Percentiles rank a stretch among this genome's conserved stretches.
Evolutionary conservation across 2,113 vertebrate species (phyloP).

Genomic region (Empidonax traillii): DNA sequence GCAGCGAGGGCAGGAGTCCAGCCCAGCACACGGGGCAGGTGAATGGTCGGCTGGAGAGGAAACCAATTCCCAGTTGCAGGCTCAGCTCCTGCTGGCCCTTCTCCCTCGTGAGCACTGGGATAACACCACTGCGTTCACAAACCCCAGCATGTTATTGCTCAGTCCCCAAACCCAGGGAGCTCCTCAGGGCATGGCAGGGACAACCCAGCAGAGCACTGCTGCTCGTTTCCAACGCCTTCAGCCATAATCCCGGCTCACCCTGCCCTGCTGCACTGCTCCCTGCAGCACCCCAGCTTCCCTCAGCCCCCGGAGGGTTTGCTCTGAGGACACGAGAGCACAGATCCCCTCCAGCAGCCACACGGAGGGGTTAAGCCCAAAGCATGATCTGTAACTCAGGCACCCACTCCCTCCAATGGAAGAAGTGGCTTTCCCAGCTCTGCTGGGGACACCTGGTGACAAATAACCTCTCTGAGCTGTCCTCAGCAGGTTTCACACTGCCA

Average conservation of each 20-base stretch:
- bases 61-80: background rate
- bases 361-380: background rate
- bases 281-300: background rate
- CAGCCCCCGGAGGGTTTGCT: background rate
- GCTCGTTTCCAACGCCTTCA: background rate
- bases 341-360: background rate
- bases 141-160: rapidly evolving
- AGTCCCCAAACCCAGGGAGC: background rate
- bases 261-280: background rate
- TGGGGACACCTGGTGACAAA: background rate
- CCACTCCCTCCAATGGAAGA: background rate
- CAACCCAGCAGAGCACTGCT: background rate
- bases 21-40: background rate
- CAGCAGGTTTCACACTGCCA: background rate
- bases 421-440: background rate
- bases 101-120: background rate
- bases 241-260: background rate
- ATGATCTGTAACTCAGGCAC: background rate
- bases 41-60: background rate
- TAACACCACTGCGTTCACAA: background rate
- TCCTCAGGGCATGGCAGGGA: background rate
- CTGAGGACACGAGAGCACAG: rapidly evolving
- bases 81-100: background rate
- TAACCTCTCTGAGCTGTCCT: background rate
- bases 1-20: background rate